Conservation (phyloP, 2,888 invertebrate genomes). For the Hirtodrosophila histrioides region DNA sequence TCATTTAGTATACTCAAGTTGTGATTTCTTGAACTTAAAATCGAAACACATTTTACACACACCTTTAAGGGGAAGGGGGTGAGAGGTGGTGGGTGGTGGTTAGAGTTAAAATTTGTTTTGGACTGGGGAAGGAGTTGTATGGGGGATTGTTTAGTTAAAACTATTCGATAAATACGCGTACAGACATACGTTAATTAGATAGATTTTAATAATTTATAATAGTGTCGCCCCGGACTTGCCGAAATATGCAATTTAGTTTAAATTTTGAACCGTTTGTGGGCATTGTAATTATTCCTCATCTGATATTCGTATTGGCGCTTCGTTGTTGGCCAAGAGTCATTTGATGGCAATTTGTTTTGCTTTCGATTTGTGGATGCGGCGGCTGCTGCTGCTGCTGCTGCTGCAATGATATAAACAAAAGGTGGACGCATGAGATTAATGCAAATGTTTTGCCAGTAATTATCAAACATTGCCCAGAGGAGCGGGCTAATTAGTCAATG, state of each 20-base stretch:
- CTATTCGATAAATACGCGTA: constrained; percentile 55
- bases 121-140: neutral
- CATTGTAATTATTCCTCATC: constrained; percentile 49
- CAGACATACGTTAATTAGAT: constrained; percentile 53
- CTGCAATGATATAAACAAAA: constrained; percentile 14
- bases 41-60: constrained; percentile 31
- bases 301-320: constrained; percentile 31
- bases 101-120: no score
- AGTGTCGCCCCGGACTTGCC: constrained; percentile 31
- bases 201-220: constrained; percentile 23
- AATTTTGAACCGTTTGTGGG: constrained; percentile 73
- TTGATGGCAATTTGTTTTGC: neutral
- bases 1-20: constrained; percentile 2
- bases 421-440: constrained; percentile 47
- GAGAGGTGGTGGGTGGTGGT: neutral
- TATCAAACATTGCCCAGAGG: constrained; percentile 42
- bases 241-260: constrained; percentile 27
- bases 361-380: constrained; percentile 31
- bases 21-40: no score
- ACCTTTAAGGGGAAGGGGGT: neutral
- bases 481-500: constrained; percentile 50
- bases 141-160: constrained; percentile 42
- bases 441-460: constrained; percentile 47
- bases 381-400: constrained; percentile 31
- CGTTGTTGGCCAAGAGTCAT: constrained; percentile 28